These are phyloP conservation scores for Marisa cornuarietis DNA, from an alignment of 1,140 invertebrate species.

Conservation along the genomic window DNA sequence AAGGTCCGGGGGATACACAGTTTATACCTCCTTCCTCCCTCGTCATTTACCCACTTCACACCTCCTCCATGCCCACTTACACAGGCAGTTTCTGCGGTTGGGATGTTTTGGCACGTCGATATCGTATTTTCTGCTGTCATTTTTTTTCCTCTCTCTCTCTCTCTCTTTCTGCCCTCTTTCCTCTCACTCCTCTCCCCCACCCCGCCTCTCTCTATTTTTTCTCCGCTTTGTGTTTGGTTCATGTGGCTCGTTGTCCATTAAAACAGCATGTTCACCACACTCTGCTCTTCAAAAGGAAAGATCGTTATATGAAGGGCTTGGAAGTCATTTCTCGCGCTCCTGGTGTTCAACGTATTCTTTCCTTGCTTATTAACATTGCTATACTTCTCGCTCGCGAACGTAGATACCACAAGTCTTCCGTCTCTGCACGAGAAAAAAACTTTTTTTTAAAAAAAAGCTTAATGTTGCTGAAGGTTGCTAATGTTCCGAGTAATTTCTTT, in stretches of 20 bases:
- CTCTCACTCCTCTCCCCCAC: background rate
- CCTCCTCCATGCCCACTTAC: background rate
- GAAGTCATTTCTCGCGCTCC: background rate
- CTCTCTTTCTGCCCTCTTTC: background rate
- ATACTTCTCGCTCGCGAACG: background rate
- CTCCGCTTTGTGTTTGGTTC: background rate
- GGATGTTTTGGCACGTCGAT: background rate
- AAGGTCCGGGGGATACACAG: background rate
- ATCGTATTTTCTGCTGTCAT: background rate
- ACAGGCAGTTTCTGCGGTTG: background rate
- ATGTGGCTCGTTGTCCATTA: too few relatives aligned
- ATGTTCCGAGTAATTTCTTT: too few relatives aligned
- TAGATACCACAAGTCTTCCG: too few relatives aligned
- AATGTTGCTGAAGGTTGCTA: too few relatives aligned
- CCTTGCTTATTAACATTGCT: background rate
- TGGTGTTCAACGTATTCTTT: background rate
- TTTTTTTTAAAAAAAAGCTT: too few relatives aligned
- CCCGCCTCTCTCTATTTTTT: background rate
- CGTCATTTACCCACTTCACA: background rate
- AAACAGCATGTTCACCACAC: background rate
- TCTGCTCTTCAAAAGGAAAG: background rate
- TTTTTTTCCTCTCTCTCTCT: conserved; percentile 1
- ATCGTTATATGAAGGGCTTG: too few relatives aligned
- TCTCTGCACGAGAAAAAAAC: too few relatives aligned
- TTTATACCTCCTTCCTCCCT: background rate